These are phyloP conservation scores for Agrochola circellaris DNA, from an alignment of 2,888 invertebrate genomes.

Conservation along the genomic window DNA sequence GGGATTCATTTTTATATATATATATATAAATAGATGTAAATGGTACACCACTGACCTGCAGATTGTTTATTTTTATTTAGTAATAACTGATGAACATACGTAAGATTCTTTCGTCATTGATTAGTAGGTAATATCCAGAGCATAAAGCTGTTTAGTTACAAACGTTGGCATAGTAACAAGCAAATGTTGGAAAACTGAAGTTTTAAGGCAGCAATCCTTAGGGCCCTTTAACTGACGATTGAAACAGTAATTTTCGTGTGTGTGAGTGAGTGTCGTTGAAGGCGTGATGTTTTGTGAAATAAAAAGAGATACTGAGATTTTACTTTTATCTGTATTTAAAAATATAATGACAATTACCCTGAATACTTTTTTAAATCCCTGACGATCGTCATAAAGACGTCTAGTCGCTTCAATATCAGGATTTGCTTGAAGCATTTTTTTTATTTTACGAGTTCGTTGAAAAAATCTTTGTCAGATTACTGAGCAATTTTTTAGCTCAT, in stretches of 20 bases:
- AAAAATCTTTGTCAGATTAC: constrained; percentile 22
- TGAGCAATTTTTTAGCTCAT: constrained; percentile 15
- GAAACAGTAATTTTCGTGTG: too few species aligned
- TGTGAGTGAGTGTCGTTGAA: too few species aligned
- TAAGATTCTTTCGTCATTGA: not conserved
- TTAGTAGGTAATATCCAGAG: not conserved
- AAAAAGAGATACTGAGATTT: not conserved
- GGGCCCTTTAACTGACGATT: too few species aligned
- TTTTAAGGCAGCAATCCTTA: too few species aligned
- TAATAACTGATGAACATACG: not conserved
- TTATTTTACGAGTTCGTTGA: constrained; percentile 25
- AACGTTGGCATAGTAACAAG: not conserved
- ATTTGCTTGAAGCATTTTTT: constrained; percentile 28
- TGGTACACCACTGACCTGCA: too few species aligned
- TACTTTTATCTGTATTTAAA: not conserved
- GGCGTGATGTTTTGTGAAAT: too few species aligned
- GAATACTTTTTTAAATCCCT: constrained; percentile 21
- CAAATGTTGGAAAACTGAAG: not conserved
- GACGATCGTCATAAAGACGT: constrained; percentile 44
- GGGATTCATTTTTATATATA: too few species aligned
- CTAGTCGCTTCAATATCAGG: constrained; percentile 53
- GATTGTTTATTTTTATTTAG: too few species aligned
- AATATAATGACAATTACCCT: not conserved
- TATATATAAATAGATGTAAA: too few species aligned
- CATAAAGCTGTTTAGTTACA: not conserved